Conservation (phyloP, 2,797 vertebrate genomes). For the Chrysolophus pictus region DNA sequence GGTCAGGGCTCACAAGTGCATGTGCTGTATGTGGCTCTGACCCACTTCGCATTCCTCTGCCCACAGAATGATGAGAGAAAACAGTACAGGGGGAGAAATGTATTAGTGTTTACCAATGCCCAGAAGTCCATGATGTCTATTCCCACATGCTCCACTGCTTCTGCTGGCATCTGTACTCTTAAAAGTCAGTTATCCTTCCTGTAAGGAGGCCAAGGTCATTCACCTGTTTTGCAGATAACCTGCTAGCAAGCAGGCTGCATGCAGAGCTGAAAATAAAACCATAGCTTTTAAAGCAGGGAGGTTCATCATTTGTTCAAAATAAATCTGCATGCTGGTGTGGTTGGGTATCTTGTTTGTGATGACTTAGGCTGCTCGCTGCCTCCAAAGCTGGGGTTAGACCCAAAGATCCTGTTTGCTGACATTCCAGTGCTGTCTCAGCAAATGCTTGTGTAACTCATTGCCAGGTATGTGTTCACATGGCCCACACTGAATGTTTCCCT, state of each 20-base stretch:
- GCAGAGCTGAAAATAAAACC: neutral
- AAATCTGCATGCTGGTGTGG: neutral
- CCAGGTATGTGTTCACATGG: neutral
- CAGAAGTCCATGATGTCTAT: neutral
- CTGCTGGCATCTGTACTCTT: neutral
- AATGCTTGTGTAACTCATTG: slow-evolving; percentile 9
- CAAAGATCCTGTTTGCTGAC: slow-evolving; percentile 59
- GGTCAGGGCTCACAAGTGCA: neutral
- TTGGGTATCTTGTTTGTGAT: neutral
- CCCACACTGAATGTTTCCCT: neutral
- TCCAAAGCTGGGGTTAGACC: slow-evolving; percentile 17
- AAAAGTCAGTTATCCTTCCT: neutral
- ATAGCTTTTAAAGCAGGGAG: neutral
- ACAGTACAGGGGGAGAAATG: neutral
- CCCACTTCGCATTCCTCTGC: neutral
- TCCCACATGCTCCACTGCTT: neutral
- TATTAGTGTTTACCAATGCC: neutral
- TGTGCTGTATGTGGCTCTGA: slow-evolving; percentile 16
- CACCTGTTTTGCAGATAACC: neutral
- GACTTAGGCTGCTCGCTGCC: neutral
- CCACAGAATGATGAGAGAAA: neutral
- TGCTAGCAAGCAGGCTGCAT: neutral
- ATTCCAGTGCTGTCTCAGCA: slow-evolving; percentile 36
- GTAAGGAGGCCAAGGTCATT: neutral
- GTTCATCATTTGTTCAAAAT: neutral